Base-by-base conservation (phyloP, 2,113 vertebrate species). In the Gnathonemus longibarbis region DNA sequence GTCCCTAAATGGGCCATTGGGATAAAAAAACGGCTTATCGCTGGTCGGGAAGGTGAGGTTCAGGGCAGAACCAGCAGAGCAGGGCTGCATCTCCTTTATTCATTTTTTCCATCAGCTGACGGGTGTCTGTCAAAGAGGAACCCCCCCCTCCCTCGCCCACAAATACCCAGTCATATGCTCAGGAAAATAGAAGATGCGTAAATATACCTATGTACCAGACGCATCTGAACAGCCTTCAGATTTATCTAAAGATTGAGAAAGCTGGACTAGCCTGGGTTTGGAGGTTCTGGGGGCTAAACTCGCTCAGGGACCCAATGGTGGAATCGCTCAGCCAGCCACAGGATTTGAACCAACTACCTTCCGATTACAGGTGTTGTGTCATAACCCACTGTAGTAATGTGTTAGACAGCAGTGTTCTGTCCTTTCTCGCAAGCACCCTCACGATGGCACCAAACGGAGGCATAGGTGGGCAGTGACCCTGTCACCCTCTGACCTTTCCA, bases 1-100 rank as follows among this genome's bases (percentile, higher is more conserved):
- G n/a, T 42, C 52, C 17, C 80, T 49, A 58, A 86, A 66, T 15
- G 58, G 52, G 58, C 74, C 42, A 31, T 9, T 45, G 42, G 58
- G 17, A 48, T 74, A 70, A 66, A 90, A 53, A 87, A 24, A 88
- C 21, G 31, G 84, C 56, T 50, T 90, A 90, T 90, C 27, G 42
- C 35, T 87, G 31, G 49, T 46, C 39, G 10, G 66, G 56, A 87
- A 52, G 58, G 66, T 4, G 27, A 52, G 48, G 77, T n/a, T 49
- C 11, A 7, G 62, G 66, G 52, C 56, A 89, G 19, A 48, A 42
- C 84, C 49, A 19, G 62, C 70, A 87, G 84, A 77, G 39, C 24
- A 31, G n/a, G n/a, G n/a, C 62, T 31, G 27, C 62, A 31, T 45
- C 42, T 49, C 9, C 21, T 85, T 15, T 80, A 80, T 80, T 80